phyloP scores from a whole-genome alignment of 2,888 invertebrate species.

The Creontiades dilutus region DNA sequence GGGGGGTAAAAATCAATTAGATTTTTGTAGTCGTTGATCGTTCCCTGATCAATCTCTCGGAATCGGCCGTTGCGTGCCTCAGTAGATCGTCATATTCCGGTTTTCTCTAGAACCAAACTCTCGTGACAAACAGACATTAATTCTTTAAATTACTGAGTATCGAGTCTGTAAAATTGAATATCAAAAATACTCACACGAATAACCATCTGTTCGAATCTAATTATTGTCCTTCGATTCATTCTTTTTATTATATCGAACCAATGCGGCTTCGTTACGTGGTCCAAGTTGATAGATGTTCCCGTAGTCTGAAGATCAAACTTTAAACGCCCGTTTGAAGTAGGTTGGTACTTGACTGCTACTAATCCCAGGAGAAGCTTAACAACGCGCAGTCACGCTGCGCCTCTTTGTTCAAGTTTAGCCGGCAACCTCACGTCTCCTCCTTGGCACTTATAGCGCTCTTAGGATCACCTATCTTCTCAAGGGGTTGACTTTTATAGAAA shows the following conservation, averaged over 20 bases:
- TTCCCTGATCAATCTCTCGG: too few species aligned
- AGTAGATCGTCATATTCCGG: neutral
- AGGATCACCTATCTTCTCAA: slow-evolving; percentile 16
- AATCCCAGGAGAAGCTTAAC: slow-evolving; percentile 46
- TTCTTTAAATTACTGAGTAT: neutral
- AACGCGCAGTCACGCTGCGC: slow-evolving; percentile 17
- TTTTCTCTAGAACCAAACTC: neutral
- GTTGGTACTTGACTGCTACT: slow-evolving; percentile 29
- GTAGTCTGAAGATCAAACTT: neutral
- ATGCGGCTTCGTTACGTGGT: neutral
- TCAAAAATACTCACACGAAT: neutral
- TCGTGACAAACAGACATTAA: neutral
- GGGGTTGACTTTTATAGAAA: slow-evolving; percentile 28
- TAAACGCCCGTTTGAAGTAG: slow-evolving; percentile 25
- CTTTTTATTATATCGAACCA: neutral
- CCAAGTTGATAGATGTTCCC: neutral
- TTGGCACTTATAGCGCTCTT: slow-evolving; percentile 20
- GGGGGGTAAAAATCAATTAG: too few species aligned
- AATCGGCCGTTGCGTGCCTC: neutral
- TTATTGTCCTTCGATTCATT: neutral
- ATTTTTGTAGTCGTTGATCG: too few species aligned
- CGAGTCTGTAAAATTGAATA: neutral
- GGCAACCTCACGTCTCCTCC: slow-evolving; percentile 22
- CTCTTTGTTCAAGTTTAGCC: slow-evolving; percentile 28
- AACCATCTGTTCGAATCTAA: neutral